Base-by-base conservation (phyloP, 2,113 vertebrate genomes). In the Ascaphus truei region DNA sequence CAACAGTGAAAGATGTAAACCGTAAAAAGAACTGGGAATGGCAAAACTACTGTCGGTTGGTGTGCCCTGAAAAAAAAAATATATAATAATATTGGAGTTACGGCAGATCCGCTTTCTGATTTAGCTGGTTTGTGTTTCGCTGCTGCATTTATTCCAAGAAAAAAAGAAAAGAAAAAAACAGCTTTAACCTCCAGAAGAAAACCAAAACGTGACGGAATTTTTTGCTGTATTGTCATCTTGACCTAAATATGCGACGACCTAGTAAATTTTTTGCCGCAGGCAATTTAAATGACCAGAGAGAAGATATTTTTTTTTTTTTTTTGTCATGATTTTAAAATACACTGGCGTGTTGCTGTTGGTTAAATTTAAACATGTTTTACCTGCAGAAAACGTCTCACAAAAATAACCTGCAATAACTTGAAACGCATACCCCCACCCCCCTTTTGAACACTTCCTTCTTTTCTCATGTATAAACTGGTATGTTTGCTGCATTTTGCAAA, bases 101-200 rank as follows among this genome's bases (percentile, higher is more conserved):
- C 88, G 88, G 84, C 89, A 88, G 87, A 89, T 88, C 86, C 86
- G 88, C 90, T 90, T 91, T 89, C 86, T 91, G 86, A 89, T 92
- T n/a, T 86, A 88, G 85, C 90, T 91, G 88, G 88, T 92, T 91
- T 90, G 88, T 91, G 88, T 91, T 91, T 92, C 86, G 87, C 89
- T 92, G 88, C 89, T 90, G 89, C 89, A 89, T 89, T 89, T 91
- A 90, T 90, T 89, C 88, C 90, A 91, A 91, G 89, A 91, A 86
- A 45, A 68, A 57, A 69, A 41, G 86, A 45, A 68, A 57, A 69
- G 31, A 69, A 34, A 30, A 27, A 90, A 91, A 90, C 89, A 89
- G 90, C 90, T 93, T 92, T 91, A 92, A 91, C 89, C 85, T 89
- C 87, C 90, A 88, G 88, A 91, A 88, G 88, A 92, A 90, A 91